Conservation (phyloP, 2,888 invertebrate genomes). For the Harpagoxenus sublaevis region DNA sequence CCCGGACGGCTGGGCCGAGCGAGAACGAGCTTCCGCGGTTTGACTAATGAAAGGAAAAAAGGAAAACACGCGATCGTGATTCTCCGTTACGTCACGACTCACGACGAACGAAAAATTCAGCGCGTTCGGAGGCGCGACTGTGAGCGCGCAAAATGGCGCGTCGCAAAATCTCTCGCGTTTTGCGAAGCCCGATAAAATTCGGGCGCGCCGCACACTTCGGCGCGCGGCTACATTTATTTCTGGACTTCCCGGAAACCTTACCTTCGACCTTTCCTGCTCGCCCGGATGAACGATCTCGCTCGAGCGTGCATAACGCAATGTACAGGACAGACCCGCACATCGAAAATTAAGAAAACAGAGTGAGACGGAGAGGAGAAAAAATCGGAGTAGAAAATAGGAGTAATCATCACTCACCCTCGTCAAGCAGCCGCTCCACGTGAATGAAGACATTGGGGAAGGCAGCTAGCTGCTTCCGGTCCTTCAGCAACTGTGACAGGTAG, state of each 20-base stretch:
- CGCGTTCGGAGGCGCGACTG: background rate
- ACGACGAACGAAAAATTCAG: slow-evolving; percentile 1
- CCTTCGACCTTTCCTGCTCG: slow-evolving; percentile 7
- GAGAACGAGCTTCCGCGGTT: background rate
- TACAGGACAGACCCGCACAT: no score
- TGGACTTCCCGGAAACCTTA: slow-evolving; percentile 17
- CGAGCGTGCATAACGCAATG: background rate
- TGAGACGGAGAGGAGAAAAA: no score
- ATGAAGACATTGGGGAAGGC: slow-evolving; percentile 99
- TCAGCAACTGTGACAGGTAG: slow-evolving; percentile 99
- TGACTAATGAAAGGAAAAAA: background rate
- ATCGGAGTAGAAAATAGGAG: background rate
- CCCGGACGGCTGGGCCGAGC: background rate
- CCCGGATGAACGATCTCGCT: background rate
- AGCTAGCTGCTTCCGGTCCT: slow-evolving; percentile 99
- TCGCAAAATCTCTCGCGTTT: background rate
- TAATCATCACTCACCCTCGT: slow-evolving; percentile 94
- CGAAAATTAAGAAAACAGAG: no score
- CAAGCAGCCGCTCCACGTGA: slow-evolving; percentile 99
- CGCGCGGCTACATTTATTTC: slow-evolving; percentile 7
- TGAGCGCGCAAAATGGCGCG: slow-evolving; percentile 34
- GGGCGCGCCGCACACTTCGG: background rate
- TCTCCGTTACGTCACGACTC: slow-evolving; percentile 42
- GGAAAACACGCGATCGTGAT: slow-evolving; percentile 50
- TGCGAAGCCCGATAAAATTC: background rate